Conservation (phyloP, 2,888 invertebrate genomes). For the Ctena decussata region DNA sequence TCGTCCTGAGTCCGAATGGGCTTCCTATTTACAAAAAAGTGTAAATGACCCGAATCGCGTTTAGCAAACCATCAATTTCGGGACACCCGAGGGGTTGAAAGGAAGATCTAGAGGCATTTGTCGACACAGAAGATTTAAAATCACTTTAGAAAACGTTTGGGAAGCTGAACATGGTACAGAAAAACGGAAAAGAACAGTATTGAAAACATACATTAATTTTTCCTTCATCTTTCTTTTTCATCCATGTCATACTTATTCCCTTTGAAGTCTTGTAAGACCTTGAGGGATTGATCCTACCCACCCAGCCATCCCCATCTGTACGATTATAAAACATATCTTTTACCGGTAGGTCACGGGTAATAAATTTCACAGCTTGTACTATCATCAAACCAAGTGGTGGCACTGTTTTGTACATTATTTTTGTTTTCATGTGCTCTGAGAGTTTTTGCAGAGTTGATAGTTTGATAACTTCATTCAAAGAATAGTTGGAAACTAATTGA, state of each 20-base stretch:
- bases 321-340: conserved; percentile 12
- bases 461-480: conserved; percentile 11
- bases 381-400: background rate
- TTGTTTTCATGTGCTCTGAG: conserved; percentile 2
- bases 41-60: background rate
- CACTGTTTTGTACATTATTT: background rate
- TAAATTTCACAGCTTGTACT: conserved; percentile 55
- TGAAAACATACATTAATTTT: background rate
- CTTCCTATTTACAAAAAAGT: background rate
- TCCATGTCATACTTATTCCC: background rate
- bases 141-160: background rate
- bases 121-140: background rate
- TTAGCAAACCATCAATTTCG: background rate
- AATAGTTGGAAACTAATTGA: background rate
- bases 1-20: background rate
- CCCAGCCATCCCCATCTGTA: background rate
- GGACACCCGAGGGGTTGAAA: background rate
- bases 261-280: background rate
- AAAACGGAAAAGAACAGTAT: conserved; percentile 4
- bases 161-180: background rate
- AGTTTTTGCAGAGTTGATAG: background rate
- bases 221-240: background rate
- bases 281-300: conserved; percentile 3
- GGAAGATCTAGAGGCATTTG: background rate
- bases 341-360: conserved; percentile 41